Base-by-base conservation (phyloP, 2,797 vertebrate genomes). In the Adelosebastes latens region DNA sequence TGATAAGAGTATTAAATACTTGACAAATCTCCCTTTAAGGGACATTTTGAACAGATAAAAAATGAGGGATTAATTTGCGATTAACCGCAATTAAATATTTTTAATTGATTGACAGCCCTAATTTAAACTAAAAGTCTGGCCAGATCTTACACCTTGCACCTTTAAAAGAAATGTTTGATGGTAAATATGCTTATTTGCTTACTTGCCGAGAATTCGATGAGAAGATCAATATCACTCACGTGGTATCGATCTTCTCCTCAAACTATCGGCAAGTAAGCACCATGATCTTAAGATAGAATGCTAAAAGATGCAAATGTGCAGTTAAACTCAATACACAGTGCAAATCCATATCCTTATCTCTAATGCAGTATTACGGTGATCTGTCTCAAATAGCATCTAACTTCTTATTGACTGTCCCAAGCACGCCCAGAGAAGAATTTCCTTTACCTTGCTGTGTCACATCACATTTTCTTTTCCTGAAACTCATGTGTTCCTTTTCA, bases 391-490 rank as follows among this genome's bases (percentile, higher is more conserved):
- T 3, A 71, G 11, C 12, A 8, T 34, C 42, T 13, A n/a, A 68
- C 22, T 8, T 63, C 46, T 67, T 36, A 76, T 73, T 52, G 76
- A 80, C 73, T 53, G 10, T 9, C 25, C 49, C 12, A 1, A 12
- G 11, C 27, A 3, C 8, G 0, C 18, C 4, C 46, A 76, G 24
- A 16, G 22, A 25, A 27, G 7, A 13, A 24, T 69, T 65, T 59
- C 11, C 59, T 81, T 66, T 42, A 13, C 18, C 16, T 61, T 81
- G 36, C 49, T 66, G 75, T 29, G 67, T 80, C 67, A 65, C 13
- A 1, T 67, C 64, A 25, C 34, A 42, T 36, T 72, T 75, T 29
- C n/a, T 24, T 27, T 42, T 4, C 58, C 59, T 69, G 42, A 69
- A 49, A 59, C 31, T 53, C 42, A 1, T 6, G 4, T 60, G 46